Conservation (phyloP, 2,113 vertebrate genomes). For the Forbesichthys papilliferus region DNA sequence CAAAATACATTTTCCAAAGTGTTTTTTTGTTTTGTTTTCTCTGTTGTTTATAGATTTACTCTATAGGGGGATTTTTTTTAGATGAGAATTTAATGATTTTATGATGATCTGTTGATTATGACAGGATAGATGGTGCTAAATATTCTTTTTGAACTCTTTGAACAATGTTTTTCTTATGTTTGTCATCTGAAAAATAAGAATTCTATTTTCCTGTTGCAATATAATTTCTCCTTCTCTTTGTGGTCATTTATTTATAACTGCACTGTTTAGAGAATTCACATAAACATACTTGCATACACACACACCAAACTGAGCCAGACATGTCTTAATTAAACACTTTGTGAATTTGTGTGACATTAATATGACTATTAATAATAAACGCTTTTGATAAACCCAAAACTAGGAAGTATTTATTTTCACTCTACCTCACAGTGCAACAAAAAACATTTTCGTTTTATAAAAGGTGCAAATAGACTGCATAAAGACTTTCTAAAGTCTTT, state of each 20-base stretch:
- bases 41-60: slow-evolving; percentile 33
- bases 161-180: slow-evolving; percentile 29
- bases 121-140: slow-evolving; percentile 79
- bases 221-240: slow-evolving; percentile 73
- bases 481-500: too few relatives aligned
- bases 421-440: too few relatives aligned
- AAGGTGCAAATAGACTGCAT: too few relatives aligned
- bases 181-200: slow-evolving; percentile 69
- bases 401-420: background rate
- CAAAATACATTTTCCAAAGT: slow-evolving; percentile 54
- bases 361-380: slow-evolving; percentile 81
- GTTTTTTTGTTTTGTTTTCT: slow-evolving; percentile 32
- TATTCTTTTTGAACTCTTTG: slow-evolving; percentile 68
- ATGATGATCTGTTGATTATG: slow-evolving; percentile 68
- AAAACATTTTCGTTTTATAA: too few relatives aligned
- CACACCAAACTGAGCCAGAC: slow-evolving; percentile 84
- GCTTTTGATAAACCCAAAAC: slow-evolving; percentile 76
- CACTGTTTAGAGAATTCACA: slow-evolving; percentile 81
- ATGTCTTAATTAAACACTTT: slow-evolving; percentile 84
- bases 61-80: slow-evolving; percentile 64
- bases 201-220: slow-evolving; percentile 83
- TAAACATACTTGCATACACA: slow-evolving; percentile 74
- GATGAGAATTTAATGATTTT: slow-evolving; percentile 68
- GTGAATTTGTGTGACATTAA: slow-evolving; percentile 83
- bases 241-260: slow-evolving; percentile 82